phyloP scores from a whole-genome alignment of 2,113 vertebrate species.

The Rattus norvegicus region DNA sequence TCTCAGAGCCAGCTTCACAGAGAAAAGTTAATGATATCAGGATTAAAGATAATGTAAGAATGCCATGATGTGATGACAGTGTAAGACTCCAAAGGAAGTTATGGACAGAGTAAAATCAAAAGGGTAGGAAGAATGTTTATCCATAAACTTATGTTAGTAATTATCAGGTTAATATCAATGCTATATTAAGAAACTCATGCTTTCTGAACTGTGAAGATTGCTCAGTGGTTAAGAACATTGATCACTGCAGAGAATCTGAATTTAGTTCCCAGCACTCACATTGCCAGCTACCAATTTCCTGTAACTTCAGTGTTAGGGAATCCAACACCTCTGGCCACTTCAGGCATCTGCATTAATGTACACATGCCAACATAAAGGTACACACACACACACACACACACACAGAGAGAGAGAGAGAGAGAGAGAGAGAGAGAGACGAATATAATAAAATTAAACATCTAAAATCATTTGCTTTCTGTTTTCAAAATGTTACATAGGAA shows the following conservation, averaged over 20 bases:
- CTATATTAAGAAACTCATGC: not conserved
- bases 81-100: not conserved
- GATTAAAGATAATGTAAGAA: not conserved
- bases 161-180: not conserved
- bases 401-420: no score
- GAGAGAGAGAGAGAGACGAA: accelerated
- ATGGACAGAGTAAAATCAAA: not conserved
- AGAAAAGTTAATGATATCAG: not conserved
- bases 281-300: no score
- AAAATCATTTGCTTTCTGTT: not conserved
- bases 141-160: not conserved
- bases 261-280: not conserved
- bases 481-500: not conserved
- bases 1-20: not conserved
- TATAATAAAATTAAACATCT: not conserved
- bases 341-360: no score
- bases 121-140: not conserved
- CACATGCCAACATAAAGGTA: not conserved
- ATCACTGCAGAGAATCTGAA: not conserved
- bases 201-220: not conserved
- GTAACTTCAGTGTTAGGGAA: not conserved
- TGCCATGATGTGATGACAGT: not conserved
- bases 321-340: not conserved
- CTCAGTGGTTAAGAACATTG: not conserved
- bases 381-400: not conserved